Conservation (phyloP, 2,888 invertebrate genomes). For the Andrena haemorrhoa region DNA sequence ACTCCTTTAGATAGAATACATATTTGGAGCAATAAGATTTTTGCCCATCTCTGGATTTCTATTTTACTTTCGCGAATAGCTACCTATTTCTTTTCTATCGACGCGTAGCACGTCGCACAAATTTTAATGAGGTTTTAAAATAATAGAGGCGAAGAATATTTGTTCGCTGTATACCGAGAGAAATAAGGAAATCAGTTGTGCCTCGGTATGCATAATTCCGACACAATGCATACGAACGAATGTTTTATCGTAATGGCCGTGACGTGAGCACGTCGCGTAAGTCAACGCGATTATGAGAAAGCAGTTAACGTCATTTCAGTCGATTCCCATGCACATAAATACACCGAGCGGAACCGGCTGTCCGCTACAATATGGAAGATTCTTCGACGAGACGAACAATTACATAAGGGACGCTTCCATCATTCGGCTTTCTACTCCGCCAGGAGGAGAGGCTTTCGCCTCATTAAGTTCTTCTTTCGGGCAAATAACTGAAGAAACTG, state of each 20-base stretch:
- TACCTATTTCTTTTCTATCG: too few species aligned
- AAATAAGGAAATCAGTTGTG: constrained; percentile 29
- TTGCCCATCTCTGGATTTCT: too few species aligned
- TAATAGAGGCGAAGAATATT: background rate
- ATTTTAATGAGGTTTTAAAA: background rate
- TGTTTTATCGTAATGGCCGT: constrained; percentile 40
- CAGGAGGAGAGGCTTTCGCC: constrained; percentile 38
- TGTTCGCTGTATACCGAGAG: background rate
- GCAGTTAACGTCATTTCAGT: constrained; percentile 67
- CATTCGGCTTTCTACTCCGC: constrained; percentile 38
- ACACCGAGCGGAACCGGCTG: constrained; percentile 53
- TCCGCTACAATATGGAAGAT: constrained; percentile 42
- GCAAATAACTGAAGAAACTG: constrained; percentile 43
- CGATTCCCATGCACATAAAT: constrained; percentile 73
- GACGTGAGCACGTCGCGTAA: constrained; percentile 45
- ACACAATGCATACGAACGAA: constrained; percentile 41
- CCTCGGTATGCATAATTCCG: constrained; percentile 20
- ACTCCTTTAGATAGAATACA: too few species aligned
- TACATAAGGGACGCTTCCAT: constrained; percentile 56
- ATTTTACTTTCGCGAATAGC: background rate
- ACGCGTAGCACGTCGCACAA: background rate
- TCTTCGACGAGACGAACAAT: constrained; percentile 56
- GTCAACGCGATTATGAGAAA: constrained; percentile 67
- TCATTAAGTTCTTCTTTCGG: constrained; percentile 53
- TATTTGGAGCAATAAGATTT: background rate